These are phyloP conservation scores for Ganaspis brasiliensis DNA, from an alignment of 2,888 invertebrate genomes.

Conservation along the genomic window DNA sequence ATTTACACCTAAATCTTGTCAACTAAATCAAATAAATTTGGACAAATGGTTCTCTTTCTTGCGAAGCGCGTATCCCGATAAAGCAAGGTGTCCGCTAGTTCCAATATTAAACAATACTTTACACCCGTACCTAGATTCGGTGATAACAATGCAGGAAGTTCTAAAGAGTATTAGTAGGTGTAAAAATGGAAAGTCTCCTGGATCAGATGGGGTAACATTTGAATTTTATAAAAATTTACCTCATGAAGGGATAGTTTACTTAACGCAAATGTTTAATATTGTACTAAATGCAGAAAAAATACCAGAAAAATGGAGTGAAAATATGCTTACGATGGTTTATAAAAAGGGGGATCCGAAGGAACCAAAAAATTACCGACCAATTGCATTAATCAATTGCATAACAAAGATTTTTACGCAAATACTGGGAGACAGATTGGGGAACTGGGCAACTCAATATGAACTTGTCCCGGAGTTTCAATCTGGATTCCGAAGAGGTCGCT, in stretches of 20 bases:
- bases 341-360: background rate
- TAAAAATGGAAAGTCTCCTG: conserved; percentile 5
- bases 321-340: background rate
- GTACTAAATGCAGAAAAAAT: background rate
- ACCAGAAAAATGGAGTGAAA: conserved; percentile 5
- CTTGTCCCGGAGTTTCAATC: too few relatives aligned
- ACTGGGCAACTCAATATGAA: background rate
- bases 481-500: too few relatives aligned
- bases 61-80: too few relatives aligned
- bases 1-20: background rate
- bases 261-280: background rate
- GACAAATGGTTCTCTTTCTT: too few relatives aligned
- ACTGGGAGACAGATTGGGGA: background rate
- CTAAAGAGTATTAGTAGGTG: background rate
- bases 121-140: background rate
- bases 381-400: background rate
- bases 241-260: background rate
- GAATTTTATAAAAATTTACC: conserved; percentile 6
- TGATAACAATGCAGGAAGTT: background rate
- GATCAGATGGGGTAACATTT: background rate
- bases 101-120: background rate
- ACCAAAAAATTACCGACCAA: background rate
- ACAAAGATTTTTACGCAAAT: background rate
- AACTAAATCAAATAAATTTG: too few relatives aligned
- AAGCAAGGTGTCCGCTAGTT: too few relatives aligned